Conservation (phyloP, 2,113 vertebrate species). For the Rhynchomys soricoides region DNA sequence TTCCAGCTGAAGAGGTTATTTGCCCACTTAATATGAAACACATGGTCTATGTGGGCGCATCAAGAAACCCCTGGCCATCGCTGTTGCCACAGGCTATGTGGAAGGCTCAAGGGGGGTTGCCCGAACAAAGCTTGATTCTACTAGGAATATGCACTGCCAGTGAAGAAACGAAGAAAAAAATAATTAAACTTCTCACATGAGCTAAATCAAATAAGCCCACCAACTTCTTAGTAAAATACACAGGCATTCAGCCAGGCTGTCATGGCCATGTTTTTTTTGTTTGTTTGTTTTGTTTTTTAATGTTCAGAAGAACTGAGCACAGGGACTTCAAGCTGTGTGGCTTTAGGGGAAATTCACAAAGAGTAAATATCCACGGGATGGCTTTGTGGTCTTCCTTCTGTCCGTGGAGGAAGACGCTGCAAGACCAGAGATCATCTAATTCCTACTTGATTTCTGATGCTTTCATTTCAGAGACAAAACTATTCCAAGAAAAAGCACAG, state of each 20-base stretch:
- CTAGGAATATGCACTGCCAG: neutral
- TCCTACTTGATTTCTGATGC: neutral
- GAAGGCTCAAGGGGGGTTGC: neutral
- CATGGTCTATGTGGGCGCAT: slow-evolving; percentile 6
- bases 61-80: neutral
- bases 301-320: slow-evolving; percentile 44
- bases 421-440: neutral
- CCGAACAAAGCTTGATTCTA: slow-evolving; percentile 59
- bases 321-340: neutral
- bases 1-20: slow-evolving; percentile 72
- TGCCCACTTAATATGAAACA: slow-evolving; percentile 60
- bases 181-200: slow-evolving; percentile 65
- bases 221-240: slow-evolving; percentile 76
- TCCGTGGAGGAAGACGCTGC: neutral
- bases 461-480: neutral
- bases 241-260: slow-evolving; percentile 8
- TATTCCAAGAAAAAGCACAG: neutral
- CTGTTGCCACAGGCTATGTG: neutral
- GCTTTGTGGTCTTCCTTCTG: neutral
- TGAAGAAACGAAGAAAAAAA: slow-evolving; percentile 59
- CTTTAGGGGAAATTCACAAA: slow-evolving; percentile 22
- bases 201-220: slow-evolving; percentile 76
- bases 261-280: slow-evolving; percentile 62
- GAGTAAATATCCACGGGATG: neutral
- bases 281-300: too few relatives aligned